These are phyloP conservation scores for Halocynthia roretzi DNA, from an alignment of 23 tunicate species.

Conservation along the genomic window DNA sequence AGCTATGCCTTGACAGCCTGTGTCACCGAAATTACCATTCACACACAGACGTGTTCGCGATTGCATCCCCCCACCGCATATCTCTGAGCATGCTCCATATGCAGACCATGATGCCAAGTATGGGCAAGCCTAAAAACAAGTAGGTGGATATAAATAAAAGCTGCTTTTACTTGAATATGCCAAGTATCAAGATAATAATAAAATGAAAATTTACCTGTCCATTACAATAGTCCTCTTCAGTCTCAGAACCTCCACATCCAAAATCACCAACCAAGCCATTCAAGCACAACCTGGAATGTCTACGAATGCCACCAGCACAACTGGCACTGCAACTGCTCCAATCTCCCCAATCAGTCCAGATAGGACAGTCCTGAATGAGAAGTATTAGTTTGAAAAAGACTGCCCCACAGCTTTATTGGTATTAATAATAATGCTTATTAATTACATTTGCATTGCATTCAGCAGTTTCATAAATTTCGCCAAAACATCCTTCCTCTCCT, in stretches of 20 bases:
- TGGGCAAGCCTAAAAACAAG: constrained; percentile 15
- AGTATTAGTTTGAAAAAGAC: too few species aligned
- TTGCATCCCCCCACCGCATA: constrained; percentile 12
- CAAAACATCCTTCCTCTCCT: constrained; percentile 59
- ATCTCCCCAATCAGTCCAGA: constrained; percentile 37
- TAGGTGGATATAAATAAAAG: background rate
- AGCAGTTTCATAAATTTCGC: constrained; percentile 18
- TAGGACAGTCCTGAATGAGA: constrained; percentile 44
- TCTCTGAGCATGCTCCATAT: constrained; percentile 2
- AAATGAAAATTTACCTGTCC: constrained; percentile 9
- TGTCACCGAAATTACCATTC: constrained; percentile 26
- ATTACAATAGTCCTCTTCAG: constrained; percentile 31
- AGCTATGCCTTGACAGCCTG: constrained; percentile 33
- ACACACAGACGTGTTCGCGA: constrained; percentile 31
- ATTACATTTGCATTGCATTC: constrained; percentile 52
- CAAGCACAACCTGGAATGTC: constrained; percentile 34
- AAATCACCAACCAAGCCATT: constrained; percentile 31
- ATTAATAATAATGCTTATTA: too few species aligned
- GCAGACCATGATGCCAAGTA: constrained; percentile 10
- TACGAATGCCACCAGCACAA: constrained; percentile 61
- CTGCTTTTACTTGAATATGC: background rate
- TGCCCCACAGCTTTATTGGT: too few species aligned
- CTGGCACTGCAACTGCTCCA: constrained; percentile 39
- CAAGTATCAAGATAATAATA: background rate
- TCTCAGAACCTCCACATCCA: constrained; percentile 55